Evolutionary conservation across 2,888 invertebrate genomes (phyloP).

Genomic region (Nasonia oneida): DNA sequence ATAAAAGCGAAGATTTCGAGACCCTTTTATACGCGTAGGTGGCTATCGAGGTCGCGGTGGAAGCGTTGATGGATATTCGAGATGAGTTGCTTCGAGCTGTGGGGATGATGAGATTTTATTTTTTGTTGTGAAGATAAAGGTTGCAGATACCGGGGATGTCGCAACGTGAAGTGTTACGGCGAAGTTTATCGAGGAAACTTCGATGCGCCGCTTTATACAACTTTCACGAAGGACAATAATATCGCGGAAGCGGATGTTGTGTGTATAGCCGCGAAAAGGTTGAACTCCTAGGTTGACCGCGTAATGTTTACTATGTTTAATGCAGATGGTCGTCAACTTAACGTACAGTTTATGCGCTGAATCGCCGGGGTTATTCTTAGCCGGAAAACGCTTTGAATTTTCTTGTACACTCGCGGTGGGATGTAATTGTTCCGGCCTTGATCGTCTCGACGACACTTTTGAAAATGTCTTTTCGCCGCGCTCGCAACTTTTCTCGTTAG

Average conservation of each 20-base stretch:
- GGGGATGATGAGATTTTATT: background rate
- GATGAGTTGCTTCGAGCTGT: background rate
- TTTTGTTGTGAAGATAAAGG: no score
- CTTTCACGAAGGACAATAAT: background rate
- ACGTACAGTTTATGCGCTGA: no score
- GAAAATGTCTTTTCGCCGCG: background rate
- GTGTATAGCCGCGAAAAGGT: background rate
- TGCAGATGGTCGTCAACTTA: background rate
- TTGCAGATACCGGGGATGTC: no score
- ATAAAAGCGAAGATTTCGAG: background rate
- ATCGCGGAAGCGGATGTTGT: background rate
- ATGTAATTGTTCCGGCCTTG: background rate
- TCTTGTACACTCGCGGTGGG: background rate
- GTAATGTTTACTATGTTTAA: background rate
- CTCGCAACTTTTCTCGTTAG: background rate
- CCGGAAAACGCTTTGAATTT: background rate
- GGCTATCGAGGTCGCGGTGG: background rate
- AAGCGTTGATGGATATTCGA: background rate
- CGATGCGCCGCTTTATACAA: background rate
- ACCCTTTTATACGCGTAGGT: background rate
- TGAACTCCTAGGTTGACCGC: background rate
- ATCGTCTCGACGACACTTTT: conserved; percentile 1
- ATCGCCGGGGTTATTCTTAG: no score
- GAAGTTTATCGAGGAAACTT: background rate
- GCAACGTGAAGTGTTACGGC: background rate